Evolutionary conservation across 2,888 invertebrate species (phyloP).

Genomic region (Harpalus rubripes): DNA sequence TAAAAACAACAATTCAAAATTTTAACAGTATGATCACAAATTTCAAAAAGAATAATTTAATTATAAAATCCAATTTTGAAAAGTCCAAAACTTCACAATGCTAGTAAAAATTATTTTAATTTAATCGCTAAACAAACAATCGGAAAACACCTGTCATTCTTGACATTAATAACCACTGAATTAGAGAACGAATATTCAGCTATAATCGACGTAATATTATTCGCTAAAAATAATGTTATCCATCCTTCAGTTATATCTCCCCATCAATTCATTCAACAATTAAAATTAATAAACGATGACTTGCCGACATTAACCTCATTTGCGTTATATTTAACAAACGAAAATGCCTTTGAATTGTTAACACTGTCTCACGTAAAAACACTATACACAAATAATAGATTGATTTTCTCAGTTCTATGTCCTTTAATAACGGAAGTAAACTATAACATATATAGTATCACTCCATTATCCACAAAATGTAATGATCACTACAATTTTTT

Average conservation of each 20-base stretch:
- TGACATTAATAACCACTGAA: neutral
- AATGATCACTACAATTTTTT: neutral
- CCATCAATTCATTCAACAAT: neutral
- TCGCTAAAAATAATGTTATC: neutral
- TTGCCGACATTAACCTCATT: neutral
- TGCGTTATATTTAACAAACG: neutral
- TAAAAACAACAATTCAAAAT: conserved; percentile 68
- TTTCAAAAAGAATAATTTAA: neutral
- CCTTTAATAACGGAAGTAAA: conserved; percentile 4
- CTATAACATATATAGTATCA: neutral
- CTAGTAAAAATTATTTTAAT: neutral
- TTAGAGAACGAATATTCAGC: neutral
- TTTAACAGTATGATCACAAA: conserved; percentile 59
- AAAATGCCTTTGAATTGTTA: neutral
- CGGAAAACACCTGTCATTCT: neutral
- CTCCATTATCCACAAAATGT: neutral
- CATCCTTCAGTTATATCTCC: neutral
- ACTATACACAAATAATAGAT: neutral
- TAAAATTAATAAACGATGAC: neutral
- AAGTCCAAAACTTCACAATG: neutral
- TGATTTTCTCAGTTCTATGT: neutral
- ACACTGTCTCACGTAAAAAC: neutral
- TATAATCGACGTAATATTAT: neutral
- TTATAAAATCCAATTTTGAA: neutral
- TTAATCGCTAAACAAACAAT: neutral